phyloP scores from a whole-genome alignment of 2,888 invertebrate species.

The Epinotia bilunana region DNA sequence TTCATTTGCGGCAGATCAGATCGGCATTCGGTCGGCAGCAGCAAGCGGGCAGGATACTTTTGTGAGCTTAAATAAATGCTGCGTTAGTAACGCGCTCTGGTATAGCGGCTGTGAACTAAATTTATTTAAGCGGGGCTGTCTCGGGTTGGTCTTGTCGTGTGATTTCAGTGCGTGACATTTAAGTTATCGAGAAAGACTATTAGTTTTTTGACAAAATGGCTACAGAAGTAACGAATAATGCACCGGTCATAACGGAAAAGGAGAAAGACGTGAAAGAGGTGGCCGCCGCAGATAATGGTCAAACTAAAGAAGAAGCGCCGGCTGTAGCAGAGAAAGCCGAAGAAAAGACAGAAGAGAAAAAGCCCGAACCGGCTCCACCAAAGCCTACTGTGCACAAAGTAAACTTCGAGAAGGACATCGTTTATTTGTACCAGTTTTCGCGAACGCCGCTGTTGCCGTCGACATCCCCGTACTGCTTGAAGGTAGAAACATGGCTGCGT shows the following conservation, averaged over 20 bases:
- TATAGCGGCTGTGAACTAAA: constrained; percentile 53
- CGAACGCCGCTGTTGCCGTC: constrained; percentile 95
- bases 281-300: constrained; percentile 77
- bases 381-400: constrained; percentile 93
- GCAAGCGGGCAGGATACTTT: constrained; percentile 40
- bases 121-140: constrained; percentile 49
- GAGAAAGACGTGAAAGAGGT: constrained; percentile 85
- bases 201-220: constrained; percentile 84
- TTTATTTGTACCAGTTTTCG: constrained; percentile 97
- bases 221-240: constrained; percentile 90
- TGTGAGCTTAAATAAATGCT: constrained; percentile 34
- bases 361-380: constrained; percentile 87
- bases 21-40: constrained; percentile 40
- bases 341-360: constrained; percentile 78
- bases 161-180: constrained; percentile 55
- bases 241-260: constrained; percentile 86
- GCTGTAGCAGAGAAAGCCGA: constrained; percentile 80
- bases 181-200: constrained; percentile 48
- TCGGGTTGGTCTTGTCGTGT: constrained; percentile 51
- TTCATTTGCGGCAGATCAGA: constrained; percentile 46
- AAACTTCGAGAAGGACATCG: constrained; percentile 95
- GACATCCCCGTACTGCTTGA: constrained; percentile 96
- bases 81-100: constrained; percentile 45
- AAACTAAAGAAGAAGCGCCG: constrained; percentile 74
- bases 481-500: constrained; percentile 98